A percentile compares a stretch with the other conserved stretches of the same genome.
These are phyloP conservation scores for Caprella mutica DNA, from an alignment of 2,888 invertebrate species.

Conservation along the genomic window DNA sequence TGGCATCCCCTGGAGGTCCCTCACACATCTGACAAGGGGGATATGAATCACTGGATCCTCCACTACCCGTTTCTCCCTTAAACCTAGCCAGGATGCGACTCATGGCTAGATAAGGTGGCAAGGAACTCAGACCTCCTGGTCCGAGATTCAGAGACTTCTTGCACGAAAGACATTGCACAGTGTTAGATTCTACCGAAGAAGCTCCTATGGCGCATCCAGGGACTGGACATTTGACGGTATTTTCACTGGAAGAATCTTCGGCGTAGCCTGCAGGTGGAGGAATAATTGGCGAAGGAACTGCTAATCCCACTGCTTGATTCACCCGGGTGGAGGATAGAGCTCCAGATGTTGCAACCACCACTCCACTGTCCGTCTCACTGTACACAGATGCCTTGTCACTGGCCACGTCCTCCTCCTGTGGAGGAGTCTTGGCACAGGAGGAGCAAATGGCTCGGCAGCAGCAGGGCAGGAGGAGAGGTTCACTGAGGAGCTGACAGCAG, in stretches of 20 bases:
- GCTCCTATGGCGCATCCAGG: slow-evolving; percentile 6
- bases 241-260: not conserved
- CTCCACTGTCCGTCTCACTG: slow-evolving; percentile 95
- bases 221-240: too few relatives aligned
- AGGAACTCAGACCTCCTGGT: slow-evolving; percentile 80
- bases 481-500: slow-evolving; percentile 7
- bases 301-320: slow-evolving; percentile 45
- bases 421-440: slow-evolving; percentile 6
- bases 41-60: slow-evolving; percentile 15
- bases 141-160: slow-evolving; percentile 83
- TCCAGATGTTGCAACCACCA: slow-evolving; percentile 76
- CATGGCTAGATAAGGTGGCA: slow-evolving; percentile 84
- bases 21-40: slow-evolving; percentile 64
- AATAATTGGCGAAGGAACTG: not conserved
- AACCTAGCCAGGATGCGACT: slow-evolving; percentile 77
- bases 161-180: slow-evolving; percentile 56
- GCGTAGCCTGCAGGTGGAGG: slow-evolving; percentile 39
- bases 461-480: slow-evolving; percentile 10
- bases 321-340: slow-evolving; percentile 66
- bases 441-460: slow-evolving; percentile 8
- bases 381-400: slow-evolving; percentile 87
- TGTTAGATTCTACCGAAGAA: not conserved
- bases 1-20: slow-evolving; percentile 57
- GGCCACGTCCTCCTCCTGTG: slow-evolving; percentile 40
- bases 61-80: slow-evolving; percentile 53